phyloP scores from a whole-genome alignment of 2,888 invertebrate species.

The Callimorpha dominula region DNA sequence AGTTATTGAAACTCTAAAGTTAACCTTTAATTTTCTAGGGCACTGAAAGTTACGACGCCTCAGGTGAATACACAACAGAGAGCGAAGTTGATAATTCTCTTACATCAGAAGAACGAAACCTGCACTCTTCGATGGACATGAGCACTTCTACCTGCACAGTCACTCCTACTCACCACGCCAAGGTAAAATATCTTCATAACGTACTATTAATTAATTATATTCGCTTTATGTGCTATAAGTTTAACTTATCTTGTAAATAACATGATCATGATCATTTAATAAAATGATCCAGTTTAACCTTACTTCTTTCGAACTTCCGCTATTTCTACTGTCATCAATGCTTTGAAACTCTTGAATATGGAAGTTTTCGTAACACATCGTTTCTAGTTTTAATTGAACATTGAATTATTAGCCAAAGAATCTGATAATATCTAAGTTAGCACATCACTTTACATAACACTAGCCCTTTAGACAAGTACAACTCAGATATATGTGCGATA shows the following conservation, averaged over 20 bases:
- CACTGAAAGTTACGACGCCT: conserved; percentile 94
- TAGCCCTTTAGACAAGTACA: background rate
- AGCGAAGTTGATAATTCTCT: conserved; percentile 90
- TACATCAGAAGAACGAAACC: conserved; percentile 92
- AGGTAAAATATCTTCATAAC: conserved; percentile 63
- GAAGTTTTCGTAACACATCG: background rate
- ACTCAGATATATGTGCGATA: background rate
- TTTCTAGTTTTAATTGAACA: background rate
- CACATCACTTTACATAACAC: too few relatives aligned
- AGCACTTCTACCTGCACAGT: conserved; percentile 86
- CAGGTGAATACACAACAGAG: conserved; percentile 95
- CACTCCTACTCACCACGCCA: conserved; percentile 87
- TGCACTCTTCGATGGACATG: conserved; percentile 89
- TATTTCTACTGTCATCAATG: background rate
- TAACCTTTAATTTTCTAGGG: conserved; percentile 72
- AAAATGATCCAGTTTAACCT: background rate
- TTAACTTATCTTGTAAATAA: conserved; percentile 16
- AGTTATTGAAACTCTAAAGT: background rate
- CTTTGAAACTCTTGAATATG: background rate
- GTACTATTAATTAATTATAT: conserved; percentile 15
- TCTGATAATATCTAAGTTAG: background rate
- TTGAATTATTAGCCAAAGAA: background rate
- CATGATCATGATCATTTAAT: background rate
- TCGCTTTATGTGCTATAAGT: conserved; percentile 25
- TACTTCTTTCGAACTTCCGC: background rate